phyloP scores from a whole-genome alignment of 2,113 vertebrate genomes.

The Caranx melampygus region DNA sequence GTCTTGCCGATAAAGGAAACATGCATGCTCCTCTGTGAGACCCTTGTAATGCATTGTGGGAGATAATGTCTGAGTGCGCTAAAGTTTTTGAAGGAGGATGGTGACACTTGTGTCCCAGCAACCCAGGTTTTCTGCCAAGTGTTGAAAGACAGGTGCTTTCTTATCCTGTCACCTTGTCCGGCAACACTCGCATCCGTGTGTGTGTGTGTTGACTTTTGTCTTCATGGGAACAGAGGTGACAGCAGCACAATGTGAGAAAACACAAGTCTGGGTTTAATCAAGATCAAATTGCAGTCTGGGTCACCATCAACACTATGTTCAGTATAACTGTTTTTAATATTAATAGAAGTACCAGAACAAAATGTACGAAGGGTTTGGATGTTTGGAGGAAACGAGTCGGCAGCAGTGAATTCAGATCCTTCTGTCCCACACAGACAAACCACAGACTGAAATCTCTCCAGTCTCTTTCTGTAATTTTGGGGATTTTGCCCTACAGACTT shows the following conservation, averaged over 20 bases:
- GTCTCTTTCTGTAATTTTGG: conserved; percentile 34
- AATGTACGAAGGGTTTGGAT: neutral
- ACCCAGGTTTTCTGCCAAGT: conserved; percentile 17
- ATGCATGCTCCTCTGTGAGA: conserved; percentile 24
- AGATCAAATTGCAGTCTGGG: neutral
- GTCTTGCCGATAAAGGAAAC: conserved; percentile 55
- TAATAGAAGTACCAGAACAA: neutral
- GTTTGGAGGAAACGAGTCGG: neutral
- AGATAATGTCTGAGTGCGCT: conserved; percentile 49
- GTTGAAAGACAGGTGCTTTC: conserved; percentile 36
- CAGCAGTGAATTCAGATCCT: conserved; percentile 13
- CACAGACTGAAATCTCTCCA: conserved; percentile 27
- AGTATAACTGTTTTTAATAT: neutral
- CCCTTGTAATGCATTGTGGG: conserved; percentile 52
- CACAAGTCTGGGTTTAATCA: conserved; percentile 20
- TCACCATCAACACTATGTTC: neutral
- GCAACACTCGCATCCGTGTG: conserved; percentile 12
- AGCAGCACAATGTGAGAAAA: conserved; percentile 31
- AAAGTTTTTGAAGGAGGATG: conserved; percentile 44
- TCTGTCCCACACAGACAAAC: conserved; percentile 5
- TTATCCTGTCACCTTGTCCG: conserved; percentile 47
- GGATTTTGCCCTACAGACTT: conserved; percentile 47
- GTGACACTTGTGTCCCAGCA: conserved; percentile 19
- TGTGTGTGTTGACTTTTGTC: conserved; percentile 5
- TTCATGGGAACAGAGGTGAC: conserved; percentile 36